Evolutionary conservation across 2,113 vertebrate species (phyloP).

Genomic region (Polypterus bichir): DNA sequence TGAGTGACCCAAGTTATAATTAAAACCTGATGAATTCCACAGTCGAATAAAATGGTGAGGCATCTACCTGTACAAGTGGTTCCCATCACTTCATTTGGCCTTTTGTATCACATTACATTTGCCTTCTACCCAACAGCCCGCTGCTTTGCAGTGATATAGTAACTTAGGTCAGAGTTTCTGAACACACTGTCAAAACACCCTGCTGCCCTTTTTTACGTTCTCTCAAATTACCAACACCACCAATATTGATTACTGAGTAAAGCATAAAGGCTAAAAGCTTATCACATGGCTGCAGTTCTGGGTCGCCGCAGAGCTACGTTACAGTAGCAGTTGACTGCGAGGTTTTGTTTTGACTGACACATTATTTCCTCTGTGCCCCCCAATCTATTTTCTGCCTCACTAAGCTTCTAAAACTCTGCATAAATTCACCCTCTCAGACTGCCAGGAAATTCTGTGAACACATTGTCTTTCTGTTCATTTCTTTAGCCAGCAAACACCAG

Average conservation of each 20-base stretch:
- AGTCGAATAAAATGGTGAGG: too few species aligned
- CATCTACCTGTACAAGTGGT: too few species aligned
- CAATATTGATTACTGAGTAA: constrained; percentile 17
- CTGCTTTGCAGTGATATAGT: too few species aligned
- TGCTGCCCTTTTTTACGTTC: constrained; percentile 5
- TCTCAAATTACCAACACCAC: background rate
- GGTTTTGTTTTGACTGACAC: constrained; percentile 56
- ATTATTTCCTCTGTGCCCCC: constrained; percentile 54
- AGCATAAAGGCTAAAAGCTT: constrained; percentile 25
- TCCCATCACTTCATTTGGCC: too few species aligned
- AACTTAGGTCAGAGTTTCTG: background rate
- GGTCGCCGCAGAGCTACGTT: constrained; percentile 23
- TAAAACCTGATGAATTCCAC: too few species aligned
- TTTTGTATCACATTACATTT: too few species aligned
- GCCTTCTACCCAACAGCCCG: too few species aligned
- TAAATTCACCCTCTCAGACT: constrained; percentile 58
- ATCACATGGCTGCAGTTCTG: constrained; percentile 20
- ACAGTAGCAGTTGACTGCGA: constrained; percentile 30
- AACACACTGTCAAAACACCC: constrained; percentile 5
- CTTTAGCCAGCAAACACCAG: constrained; percentile 44
- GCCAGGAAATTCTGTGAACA: constrained; percentile 41
- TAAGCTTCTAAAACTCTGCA: constrained; percentile 67
- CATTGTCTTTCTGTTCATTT: constrained; percentile 44
- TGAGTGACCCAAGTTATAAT: too few species aligned
- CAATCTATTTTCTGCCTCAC: constrained; percentile 76